Percentiles rank a stretch among this genome's conserved stretches.
phyloP scores from a whole-genome alignment of 2,113 vertebrate species.

The Accipiter virgatus region DNA sequence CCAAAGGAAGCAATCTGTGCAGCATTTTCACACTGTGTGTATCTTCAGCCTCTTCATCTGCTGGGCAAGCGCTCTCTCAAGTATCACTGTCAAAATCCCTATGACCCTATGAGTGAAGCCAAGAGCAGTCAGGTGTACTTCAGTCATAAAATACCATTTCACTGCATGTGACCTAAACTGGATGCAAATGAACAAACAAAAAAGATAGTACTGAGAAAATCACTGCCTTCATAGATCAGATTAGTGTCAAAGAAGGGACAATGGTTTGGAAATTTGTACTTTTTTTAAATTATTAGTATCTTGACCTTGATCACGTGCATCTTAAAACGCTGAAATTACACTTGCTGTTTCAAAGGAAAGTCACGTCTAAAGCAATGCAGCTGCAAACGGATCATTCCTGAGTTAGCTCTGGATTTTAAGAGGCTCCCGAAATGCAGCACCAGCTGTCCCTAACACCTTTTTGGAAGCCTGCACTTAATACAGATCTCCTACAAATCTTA shows the following conservation, averaged over 20 bases:
- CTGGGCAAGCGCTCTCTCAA: neutral
- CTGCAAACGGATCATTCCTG: neutral
- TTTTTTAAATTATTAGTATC: neutral
- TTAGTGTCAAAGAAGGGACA: neutral
- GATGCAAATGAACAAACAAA: neutral
- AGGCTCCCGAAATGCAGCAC: neutral
- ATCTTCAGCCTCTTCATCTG: neutral
- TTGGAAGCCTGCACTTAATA: neutral
- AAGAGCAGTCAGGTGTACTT: neutral
- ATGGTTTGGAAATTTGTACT: fast-evolving
- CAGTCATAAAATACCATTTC: neutral
- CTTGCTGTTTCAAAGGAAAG: neutral
- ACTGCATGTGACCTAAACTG: neutral
- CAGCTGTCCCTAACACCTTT: neutral
- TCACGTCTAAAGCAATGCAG: neutral
- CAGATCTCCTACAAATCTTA: neutral
- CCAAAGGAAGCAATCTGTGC: neutral
- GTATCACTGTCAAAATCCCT: neutral
- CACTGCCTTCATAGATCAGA: neutral
- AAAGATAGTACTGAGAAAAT: neutral
- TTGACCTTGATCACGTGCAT: neutral
- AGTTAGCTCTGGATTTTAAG: neutral
- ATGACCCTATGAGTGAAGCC: neutral
- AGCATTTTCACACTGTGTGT: neutral
- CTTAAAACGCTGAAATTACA: neutral